phyloP scores from a whole-genome alignment of 2,113 vertebrate genomes.

The Eretmochelys imbricata region DNA sequence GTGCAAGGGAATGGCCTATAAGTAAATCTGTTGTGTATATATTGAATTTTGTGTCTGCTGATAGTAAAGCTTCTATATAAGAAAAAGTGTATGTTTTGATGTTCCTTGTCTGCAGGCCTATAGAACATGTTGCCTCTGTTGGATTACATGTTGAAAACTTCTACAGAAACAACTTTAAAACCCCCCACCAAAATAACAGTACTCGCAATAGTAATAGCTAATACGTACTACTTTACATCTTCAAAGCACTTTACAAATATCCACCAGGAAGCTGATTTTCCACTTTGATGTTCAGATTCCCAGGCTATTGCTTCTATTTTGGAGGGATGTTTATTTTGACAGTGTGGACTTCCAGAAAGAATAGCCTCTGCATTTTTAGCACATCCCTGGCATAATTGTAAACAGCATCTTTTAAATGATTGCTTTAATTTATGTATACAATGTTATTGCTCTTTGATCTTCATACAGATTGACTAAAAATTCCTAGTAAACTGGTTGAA shows the following conservation, averaged over 20 bases:
- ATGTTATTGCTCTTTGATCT: neutral
- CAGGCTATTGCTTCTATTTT: constrained; percentile 72
- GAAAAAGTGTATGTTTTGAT: neutral
- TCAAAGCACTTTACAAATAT: constrained; percentile 64
- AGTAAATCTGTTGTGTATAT: constrained; percentile 48
- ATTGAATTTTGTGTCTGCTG: constrained; percentile 20
- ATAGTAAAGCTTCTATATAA: constrained; percentile 7
- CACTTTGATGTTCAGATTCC: constrained; percentile 65
- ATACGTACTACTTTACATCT: constrained; percentile 39
- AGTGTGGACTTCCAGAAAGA: constrained; percentile 62
- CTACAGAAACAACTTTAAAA: neutral
- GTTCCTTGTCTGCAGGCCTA: neutral
- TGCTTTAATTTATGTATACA: neutral
- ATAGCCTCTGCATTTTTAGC: constrained; percentile 23
- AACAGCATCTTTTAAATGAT: neutral
- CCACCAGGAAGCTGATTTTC: constrained; percentile 69
- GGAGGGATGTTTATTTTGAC: constrained; percentile 63
- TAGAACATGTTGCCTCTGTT: neutral
- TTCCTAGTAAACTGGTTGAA: neutral
- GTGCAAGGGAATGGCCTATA: constrained; percentile 42
- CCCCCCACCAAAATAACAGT: neutral
- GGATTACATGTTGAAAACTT: neutral
- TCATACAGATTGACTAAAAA: neutral
- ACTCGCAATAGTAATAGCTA: constrained; percentile 18
- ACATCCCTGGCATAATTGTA: constrained; percentile 7